These are phyloP conservation scores for Anolis sagrei DNA, from an alignment of 2,113 vertebrate genomes.

Conservation along the genomic window DNA sequence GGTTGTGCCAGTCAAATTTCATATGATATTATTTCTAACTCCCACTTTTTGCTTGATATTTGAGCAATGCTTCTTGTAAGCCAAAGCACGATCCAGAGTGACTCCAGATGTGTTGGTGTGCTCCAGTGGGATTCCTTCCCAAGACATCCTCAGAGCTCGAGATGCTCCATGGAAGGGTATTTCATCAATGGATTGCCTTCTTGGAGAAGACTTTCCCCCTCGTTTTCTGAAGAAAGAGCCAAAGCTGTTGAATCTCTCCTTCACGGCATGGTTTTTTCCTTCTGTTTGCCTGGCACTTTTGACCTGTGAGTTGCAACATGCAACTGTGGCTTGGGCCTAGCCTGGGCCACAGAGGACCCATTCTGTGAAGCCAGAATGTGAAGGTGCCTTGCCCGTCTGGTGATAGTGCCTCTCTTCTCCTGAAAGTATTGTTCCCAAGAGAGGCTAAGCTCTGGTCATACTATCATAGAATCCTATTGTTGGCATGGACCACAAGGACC, in stretches of 20 bases:
- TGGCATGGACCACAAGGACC: too few species aligned
- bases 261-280: background rate
- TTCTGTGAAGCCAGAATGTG: background rate
- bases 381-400: background rate
- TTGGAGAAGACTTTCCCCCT: background rate
- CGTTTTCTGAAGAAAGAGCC: background rate
- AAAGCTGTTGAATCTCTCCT: background rate
- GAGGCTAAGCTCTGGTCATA: background rate
- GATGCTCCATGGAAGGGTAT: background rate
- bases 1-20: too few species aligned
- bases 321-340: background rate
- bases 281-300: too few species aligned
- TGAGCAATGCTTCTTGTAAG: too few species aligned
- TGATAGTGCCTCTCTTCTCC: background rate
- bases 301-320: background rate
- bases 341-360: background rate
- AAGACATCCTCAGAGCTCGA: too few species aligned
- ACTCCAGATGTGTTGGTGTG: too few species aligned
- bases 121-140: too few species aligned
- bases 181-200: background rate
- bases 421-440: background rate
- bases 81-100: too few species aligned
- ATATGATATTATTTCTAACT: too few species aligned
- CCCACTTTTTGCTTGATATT: too few species aligned
- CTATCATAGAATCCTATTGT: too few species aligned